Conservation (phyloP, 2,888 invertebrate species). For the Yponomeuta cagnagella region DNA sequence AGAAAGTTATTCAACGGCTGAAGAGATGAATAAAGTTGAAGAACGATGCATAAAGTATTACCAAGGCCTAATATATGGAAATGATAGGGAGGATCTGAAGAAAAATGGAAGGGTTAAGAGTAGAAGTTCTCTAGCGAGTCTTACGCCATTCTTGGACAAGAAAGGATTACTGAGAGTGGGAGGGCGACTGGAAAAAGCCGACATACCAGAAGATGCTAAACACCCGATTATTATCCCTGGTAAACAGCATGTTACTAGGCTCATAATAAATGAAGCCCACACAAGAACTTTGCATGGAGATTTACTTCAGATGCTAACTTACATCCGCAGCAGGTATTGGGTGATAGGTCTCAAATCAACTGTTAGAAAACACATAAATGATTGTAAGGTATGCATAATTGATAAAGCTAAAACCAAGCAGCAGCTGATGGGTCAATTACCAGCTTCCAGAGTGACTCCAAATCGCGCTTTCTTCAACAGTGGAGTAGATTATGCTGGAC, state of each 20-base stretch:
- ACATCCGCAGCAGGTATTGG: conserved; percentile 18
- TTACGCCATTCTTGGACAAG: conserved; percentile 12
- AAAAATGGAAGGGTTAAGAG: too few relatives aligned
- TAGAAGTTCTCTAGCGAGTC: background rate
- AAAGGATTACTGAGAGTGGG: conserved; percentile 13
- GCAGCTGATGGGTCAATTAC: conserved; percentile 15
- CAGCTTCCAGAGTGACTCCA: conserved; percentile 12
- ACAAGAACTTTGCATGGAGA: conserved; percentile 24
- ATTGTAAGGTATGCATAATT: background rate
- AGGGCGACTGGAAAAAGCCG: conserved; percentile 2
- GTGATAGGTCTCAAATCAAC: conserved; percentile 11
- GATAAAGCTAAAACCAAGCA: conserved; percentile 12
- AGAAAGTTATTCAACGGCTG: background rate
- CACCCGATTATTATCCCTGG: conserved; percentile 11
- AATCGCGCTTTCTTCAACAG: background rate
- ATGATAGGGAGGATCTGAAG: conserved; percentile 1
- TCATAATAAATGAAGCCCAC: conserved; percentile 23
- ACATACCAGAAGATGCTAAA: background rate
- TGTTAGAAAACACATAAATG: background rate
- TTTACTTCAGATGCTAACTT: conserved; percentile 19
- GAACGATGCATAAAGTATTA: background rate
- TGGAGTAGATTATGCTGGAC: conserved; percentile 17
- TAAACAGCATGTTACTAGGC: conserved; percentile 18
- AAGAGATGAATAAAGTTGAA: conserved; percentile 9
- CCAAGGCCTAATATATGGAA: conserved; percentile 8